phyloP scores from a whole-genome alignment of 2,797 vertebrate species.

The Fratercula arctica region DNA sequence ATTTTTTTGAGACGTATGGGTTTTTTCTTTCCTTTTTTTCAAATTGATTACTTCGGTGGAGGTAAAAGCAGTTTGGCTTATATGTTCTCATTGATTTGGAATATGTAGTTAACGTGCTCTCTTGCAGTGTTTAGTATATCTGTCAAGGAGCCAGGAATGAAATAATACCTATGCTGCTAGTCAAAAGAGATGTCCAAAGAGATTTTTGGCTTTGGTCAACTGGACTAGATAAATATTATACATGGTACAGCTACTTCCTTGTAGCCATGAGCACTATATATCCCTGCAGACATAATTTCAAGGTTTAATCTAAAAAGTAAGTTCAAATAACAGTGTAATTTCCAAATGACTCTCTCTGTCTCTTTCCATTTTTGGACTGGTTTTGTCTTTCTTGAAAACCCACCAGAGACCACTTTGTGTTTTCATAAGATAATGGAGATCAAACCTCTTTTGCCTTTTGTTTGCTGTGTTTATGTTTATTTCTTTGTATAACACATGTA shows the following conservation, averaged over 20 bases:
- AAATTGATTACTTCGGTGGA: neutral
- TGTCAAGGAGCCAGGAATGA: neutral
- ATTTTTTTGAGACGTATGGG: fast-evolving
- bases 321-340: neutral
- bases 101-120: neutral
- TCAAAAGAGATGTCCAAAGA: neutral
- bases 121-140: neutral
- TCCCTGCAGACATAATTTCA: neutral
- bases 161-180: neutral
- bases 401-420: neutral
- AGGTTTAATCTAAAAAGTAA: neutral
- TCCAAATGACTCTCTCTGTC: fast-evolving
- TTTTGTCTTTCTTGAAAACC: neutral
- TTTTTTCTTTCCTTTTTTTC: neutral
- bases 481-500: neutral
- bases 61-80: neutral
- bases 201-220: neutral
- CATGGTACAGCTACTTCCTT: neutral
- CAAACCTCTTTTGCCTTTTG: neutral
- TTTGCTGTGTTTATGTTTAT: neutral
- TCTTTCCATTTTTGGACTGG: neutral
- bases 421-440: neutral
- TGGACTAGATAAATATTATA: neutral
- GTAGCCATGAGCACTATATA: neutral
- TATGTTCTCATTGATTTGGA: neutral